Conservation (phyloP, 2,113 vertebrate species). For the Acrocephalus kingi region DNA sequence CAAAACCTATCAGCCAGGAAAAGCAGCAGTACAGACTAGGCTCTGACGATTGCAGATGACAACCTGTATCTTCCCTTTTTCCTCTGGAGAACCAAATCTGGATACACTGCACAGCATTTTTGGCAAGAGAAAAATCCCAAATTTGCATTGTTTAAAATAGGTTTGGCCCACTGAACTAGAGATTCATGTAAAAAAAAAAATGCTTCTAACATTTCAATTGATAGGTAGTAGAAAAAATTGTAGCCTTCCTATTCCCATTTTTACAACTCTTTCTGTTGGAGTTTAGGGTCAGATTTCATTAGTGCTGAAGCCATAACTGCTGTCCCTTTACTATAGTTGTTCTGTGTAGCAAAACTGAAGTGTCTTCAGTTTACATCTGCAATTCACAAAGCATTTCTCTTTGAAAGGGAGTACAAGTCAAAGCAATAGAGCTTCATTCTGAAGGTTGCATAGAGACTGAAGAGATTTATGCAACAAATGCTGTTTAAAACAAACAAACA, state of each 20-base stretch:
- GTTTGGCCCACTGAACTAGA: not conserved
- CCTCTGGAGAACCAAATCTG: not conserved
- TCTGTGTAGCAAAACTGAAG: not conserved
- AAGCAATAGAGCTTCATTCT: slow-evolving; percentile 17
- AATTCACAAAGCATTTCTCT: not conserved
- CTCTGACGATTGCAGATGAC: not conserved
- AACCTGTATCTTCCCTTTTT: not conserved
- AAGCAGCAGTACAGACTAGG: not conserved
- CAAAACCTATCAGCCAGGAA: not conserved
- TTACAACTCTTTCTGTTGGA: not conserved
- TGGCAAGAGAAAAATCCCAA: not conserved
- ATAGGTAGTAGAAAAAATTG: not conserved
- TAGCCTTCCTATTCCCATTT: not conserved
- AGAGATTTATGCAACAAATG: slow-evolving; percentile 55
- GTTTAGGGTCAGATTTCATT: not conserved
- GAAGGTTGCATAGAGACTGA: slow-evolving; percentile 73
- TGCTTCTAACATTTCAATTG: not conserved
- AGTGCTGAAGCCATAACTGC: not conserved
- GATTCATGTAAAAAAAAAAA: not conserved
- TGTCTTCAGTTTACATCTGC: not conserved
- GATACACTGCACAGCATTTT: not conserved
- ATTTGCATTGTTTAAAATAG: not conserved
- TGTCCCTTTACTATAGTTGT: not conserved
- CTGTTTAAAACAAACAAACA: slow-evolving; percentile 15
- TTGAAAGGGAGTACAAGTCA: not conserved